Evolutionary conservation across 2,113 vertebrate species (phyloP), one percentile per base, ranked within the genome.

Genomic region (Toxotes chatareus): DNA sequence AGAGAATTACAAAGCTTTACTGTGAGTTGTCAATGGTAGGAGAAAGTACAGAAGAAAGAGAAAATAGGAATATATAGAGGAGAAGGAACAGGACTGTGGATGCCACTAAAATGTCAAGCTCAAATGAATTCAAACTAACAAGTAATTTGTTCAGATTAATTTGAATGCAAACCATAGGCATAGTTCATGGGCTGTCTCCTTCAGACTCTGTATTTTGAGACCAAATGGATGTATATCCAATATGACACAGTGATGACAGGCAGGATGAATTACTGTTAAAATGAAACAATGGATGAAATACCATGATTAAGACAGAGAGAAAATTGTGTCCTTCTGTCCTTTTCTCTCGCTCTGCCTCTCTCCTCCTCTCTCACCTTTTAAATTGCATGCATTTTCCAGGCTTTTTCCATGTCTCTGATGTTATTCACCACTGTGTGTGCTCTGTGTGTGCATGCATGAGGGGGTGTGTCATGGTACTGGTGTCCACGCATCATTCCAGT

Each of bases 401-500:
- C 40, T 40, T 69, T 73, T 78, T 55, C 3, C 7, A 16, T 17
- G 38, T 53, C 13, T 23, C 51, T 65, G 5, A 79, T 71, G 69
- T 71, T 79, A 70, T 69, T 73, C 74, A 68, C 59, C 31, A 55
- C 38, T 60, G 19, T 12, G 56, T 70, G 71, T 68, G 46, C 31
- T 27, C 44, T n/a, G 0, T 63, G 23, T 60, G 31, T 46, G 19
- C 47, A 11, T 38, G n/a, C 49, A 61, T 73, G 51, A n/a, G 4
- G 9, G 34, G 19, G 32, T 51, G 47, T 42, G 63, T 38, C n/a
- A 34, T 42, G 27, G 27, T 27, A 31, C 44, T 57, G 31, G 10
- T 63, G 64, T 79, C 34, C 40, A 12, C 68, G 68, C 34, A 67
- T 83, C 61, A 69, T 72, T 64, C 51, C 67, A 3, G 63, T 85